A percentile compares a stretch with the other conserved stretches of the same genome.
These are phyloP conservation scores for mouse (Mus musculus) DNA, from an alignment of 2,113 vertebrate genomes.

Conservation along the genomic window DNA sequence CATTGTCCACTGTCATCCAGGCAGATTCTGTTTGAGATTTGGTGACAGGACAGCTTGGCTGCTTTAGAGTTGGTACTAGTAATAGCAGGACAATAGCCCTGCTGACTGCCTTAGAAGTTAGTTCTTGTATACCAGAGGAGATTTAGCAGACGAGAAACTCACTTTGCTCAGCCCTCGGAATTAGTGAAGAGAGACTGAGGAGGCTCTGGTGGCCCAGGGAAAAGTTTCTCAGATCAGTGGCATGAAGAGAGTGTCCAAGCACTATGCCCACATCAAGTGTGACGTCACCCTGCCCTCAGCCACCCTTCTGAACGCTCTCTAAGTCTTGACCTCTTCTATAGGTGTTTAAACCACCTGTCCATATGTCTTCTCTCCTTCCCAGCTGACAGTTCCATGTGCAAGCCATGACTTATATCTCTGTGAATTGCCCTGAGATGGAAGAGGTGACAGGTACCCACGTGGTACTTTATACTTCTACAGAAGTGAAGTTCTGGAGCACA, in stretches of 20 bases:
- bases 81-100: not conserved
- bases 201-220: not conserved
- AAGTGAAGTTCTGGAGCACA: slow-evolving; percentile 36
- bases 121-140: not conserved
- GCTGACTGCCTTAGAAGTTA: not conserved
- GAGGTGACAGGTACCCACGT: not conserved
- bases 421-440: slow-evolving; percentile 33
- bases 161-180: not conserved
- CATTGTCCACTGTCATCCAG: not conserved
- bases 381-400: slow-evolving; percentile 48
- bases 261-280: not conserved
- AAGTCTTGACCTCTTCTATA: slow-evolving; percentile 22
- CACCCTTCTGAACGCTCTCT: slow-evolving; percentile 57
- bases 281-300: slow-evolving; percentile 9
- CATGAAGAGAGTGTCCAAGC: not conserved
- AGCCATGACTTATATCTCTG: not conserved
- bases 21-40: not conserved
- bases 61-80: slow-evolving; percentile 34
- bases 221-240: not conserved
- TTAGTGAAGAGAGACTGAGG: not conserved
- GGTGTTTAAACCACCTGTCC: slow-evolving; percentile 49
- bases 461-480: slow-evolving; percentile 51
- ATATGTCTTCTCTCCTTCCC: slow-evolving; percentile 35
- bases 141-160: not conserved
- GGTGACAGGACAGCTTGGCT: not conserved